Percentiles rank a stretch among this genome's conserved stretches.
Evolutionary conservation across 2,113 vertebrate species (phyloP).

Genomic region (Psammodynastes pulverulentus): DNA sequence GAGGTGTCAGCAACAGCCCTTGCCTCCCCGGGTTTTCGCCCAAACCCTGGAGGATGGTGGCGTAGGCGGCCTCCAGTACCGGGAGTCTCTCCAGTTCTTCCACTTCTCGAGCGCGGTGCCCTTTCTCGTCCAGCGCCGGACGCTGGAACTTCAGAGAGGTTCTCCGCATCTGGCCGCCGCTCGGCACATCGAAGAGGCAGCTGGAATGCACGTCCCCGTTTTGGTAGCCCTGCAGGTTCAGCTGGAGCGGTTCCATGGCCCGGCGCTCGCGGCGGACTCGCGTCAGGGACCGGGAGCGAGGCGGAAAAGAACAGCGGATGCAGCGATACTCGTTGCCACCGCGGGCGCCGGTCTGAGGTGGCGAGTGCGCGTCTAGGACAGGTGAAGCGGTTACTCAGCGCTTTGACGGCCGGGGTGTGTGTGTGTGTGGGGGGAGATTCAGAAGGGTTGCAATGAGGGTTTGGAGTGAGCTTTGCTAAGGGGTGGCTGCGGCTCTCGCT

Average conservation of each 20-base stretch:
- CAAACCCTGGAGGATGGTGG: constrained; percentile 71
- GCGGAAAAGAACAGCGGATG: no score
- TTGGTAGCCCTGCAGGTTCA: constrained; percentile 55
- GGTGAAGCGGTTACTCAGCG: background rate
- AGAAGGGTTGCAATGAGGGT: background rate
- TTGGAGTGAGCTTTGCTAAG: background rate
- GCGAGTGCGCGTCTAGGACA: background rate
- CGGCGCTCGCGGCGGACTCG: background rate
- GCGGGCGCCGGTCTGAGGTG: background rate
- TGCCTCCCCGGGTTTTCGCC: constrained; percentile 76
- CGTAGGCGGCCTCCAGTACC: constrained; percentile 71
- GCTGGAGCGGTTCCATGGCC: constrained; percentile 37
- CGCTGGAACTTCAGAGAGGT: constrained; percentile 34
- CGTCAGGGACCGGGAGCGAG: background rate
- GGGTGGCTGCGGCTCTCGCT: background rate
- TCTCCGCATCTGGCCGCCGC: constrained; percentile 56
- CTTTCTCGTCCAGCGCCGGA: constrained; percentile 47
- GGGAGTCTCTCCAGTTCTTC: constrained; percentile 59
- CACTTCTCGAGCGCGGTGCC: constrained; percentile 35
- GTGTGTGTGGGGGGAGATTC: background rate
- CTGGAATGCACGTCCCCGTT: constrained; percentile 55
- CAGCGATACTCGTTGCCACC: background rate
- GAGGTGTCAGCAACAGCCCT: constrained; percentile 75
- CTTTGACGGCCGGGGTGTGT: background rate
- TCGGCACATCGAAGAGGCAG: constrained; percentile 41